Base-by-base conservation (phyloP, 2,797 vertebrate species). In the Sphenopsis melanotis region DNA sequence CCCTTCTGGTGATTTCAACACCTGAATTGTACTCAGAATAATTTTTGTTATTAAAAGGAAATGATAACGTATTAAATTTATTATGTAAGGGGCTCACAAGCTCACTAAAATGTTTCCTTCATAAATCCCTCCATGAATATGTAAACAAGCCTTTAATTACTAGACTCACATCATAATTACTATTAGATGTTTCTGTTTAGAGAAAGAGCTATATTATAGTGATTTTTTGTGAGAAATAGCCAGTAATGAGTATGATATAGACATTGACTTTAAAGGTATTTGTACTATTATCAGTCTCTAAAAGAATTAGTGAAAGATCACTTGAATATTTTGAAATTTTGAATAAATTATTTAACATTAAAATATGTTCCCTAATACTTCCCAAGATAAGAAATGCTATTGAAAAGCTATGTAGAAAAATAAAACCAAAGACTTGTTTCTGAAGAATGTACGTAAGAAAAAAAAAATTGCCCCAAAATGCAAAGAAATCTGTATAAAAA, bases 21-120 rank as follows among this genome's bases (percentile, higher is more conserved):
- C 81, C 71, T 71, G 71, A 53, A 70, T 26, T 2, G 0, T 20
- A 66, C 26, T 71, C 78, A 83, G 64, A 71, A 78, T 36, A 12
- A 77, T 91, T 83, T 97, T 93, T 87, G 15, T 75, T 82, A 80
- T 65, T 36, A 95, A 74, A 71, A 95, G 53, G 52, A 84, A 7
- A 41, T 79, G 70, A 84, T n/a, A 42, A 75, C 13, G 42, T 27
- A 70, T 41, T 84, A 96, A 87, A 94, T 79, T 76, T 46, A 81
- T 88, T 53, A 84, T 49, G 30, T 52, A 70, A 83, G 83, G 88
- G 24, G 24, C 24, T 47, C 23, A 70, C 17, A 87, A 46, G 15
- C 24, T 95, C 87, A 78, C 57, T 91, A 91, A 64, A 5, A 36
- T 41, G 77, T 79, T 85, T 85, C 36, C 72, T 76, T 96, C 3